Base-by-base conservation (phyloP, 2,888 invertebrate species). In the Trichacis sp. region DNA sequence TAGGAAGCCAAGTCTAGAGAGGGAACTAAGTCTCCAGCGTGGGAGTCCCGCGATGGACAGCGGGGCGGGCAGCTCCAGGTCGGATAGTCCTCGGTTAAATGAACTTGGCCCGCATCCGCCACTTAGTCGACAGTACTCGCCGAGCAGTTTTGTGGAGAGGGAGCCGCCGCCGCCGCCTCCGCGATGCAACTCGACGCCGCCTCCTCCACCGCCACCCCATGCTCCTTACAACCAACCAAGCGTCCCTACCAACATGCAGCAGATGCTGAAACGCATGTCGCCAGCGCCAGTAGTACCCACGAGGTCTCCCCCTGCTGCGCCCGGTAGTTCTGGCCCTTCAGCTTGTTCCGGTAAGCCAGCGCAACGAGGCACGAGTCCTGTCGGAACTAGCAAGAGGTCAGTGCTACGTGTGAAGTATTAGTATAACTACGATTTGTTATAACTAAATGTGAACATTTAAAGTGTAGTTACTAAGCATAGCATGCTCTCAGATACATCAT, bases 1-100 rank as follows among this genome's bases (percentile, higher is more conserved):
- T 70, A 89, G 95, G 51, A 95, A 95, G 82, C 94, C 95, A 36
- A 95, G 95, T 85, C 89, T 96, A 70, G 96, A 96, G 85, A 89
- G 94, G 48, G 95, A 95, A 82, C 85, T 93, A 60, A 90, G 88
- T 70, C 85, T 91, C 15, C 90, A 92, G 73, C 89, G 94, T 64
- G 93, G 93, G 50, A 95, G 95, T 81, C 95, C 96, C 6, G 94
- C 94, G 15, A 86, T 95, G 63, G 95, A 95, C 80, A 94, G 93
- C 54, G 95, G 94, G 14, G 94, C 94, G 11, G 94, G 94, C 48
- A 94, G 94, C 79, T 94, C 94, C 43, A 88, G 95, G 54, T 96
- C 96, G 4, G 96, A 96, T 81, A 95, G 94, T 82, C 95, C 95
- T 12, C 90, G 95, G 70, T 88, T 92, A 71, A 85, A 89, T 9